Base-by-base conservation (phyloP, 1,140 invertebrate genomes). In the Panagrolaimus sp. region DNA sequence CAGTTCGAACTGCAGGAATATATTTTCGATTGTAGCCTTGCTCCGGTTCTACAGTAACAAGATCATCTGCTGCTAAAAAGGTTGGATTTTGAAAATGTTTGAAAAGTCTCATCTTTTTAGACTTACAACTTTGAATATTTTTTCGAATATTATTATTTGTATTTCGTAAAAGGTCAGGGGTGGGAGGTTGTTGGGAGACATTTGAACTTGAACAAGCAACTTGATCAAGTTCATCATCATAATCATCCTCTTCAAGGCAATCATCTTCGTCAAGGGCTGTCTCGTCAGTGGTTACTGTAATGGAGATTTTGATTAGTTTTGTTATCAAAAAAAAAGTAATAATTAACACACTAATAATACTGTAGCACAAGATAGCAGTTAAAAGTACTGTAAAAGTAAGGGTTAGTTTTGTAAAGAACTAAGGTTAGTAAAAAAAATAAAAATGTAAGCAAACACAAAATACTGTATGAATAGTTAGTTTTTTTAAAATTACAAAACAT, bases 181-280 rank as follows among this genome's bases (percentile, higher is more conserved):
- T 77, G 12, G 76, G 72, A 26, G 74, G 74, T 63, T 76, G 75
- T n/a, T 65, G 75, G 63, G 24, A 76, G 17, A 64, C 71, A 24
- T 43, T 68, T 26, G 38, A 46, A 38, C 69, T 65, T 4, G 67
- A 71, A 24, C 45, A 47, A 17, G 72, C 46, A 12, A 15, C 43
- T 21, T 65, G 24, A 47, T 24, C 44, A 15, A 21, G 15, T n/a
- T 71, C 24, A 68, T 75, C 46, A 15, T 67, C 68, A 17, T 78
- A 70, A 7, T 66, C 48, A 70, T 81, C 79, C 9, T 79, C 78
- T n/a, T 76, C 73, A 7, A 69, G 32, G 46, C 78, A 71, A 43
- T 72, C 77, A 14, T 69, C 71, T 14, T 82, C 80, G 4, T 79
- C 75, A 15, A 72, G 78, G 17, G 63, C n/a, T 17, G 63, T 2